phyloP scores from a whole-genome alignment of 2,888 invertebrate species.

The Myathropa florea region DNA sequence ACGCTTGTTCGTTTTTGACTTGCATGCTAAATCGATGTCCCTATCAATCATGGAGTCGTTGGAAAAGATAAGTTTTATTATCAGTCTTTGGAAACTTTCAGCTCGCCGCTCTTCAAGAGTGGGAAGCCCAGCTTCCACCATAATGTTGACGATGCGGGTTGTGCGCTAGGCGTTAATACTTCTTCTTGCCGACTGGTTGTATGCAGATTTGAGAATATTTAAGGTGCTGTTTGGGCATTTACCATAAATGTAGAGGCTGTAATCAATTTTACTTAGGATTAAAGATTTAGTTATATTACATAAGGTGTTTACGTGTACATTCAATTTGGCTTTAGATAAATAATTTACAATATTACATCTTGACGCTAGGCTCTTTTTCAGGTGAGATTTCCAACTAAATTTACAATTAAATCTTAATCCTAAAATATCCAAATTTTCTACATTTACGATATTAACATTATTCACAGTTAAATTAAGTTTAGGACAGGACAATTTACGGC shows the following conservation, averaged over 20 bases:
- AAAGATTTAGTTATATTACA: too few relatives aligned
- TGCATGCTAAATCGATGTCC: not conserved
- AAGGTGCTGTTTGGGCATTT: too few relatives aligned
- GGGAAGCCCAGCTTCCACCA: slow-evolving; percentile 31
- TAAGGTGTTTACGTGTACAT: not conserved
- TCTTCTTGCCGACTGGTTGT: too few relatives aligned
- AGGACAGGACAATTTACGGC: too few relatives aligned
- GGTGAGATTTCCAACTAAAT: not conserved
- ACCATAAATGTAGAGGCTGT: too few relatives aligned
- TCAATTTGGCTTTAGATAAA: not conserved
- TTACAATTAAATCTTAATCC: not conserved
- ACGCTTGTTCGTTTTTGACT: not conserved
- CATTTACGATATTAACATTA: not conserved
- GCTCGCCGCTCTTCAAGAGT: not conserved
- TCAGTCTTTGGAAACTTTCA: not conserved
- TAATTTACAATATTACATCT: not conserved
- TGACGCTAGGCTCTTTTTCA: not conserved
- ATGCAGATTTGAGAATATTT: too few relatives aligned
- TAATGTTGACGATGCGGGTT: not conserved
- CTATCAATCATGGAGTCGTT: not conserved
- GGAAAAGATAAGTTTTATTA: not conserved
- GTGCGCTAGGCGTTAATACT: too few relatives aligned
- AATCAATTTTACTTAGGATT: too few relatives aligned
- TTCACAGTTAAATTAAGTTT: too few relatives aligned
- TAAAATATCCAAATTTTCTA: not conserved